phyloP scores from a whole-genome alignment of 2,888 invertebrate species.

The Gymnosoma rotundatum region DNA sequence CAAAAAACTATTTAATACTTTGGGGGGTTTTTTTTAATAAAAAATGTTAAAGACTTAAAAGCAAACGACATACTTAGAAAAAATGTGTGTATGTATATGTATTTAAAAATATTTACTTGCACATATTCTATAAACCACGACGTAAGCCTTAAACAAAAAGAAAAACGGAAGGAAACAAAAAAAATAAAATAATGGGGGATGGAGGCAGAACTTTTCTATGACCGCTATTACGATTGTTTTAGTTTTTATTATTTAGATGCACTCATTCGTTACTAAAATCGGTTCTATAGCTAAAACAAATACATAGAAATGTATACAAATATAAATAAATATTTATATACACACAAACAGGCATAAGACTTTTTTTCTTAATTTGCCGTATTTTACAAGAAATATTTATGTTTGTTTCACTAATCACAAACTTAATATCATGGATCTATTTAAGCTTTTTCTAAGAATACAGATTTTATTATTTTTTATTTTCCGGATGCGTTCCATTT shows the following conservation, averaged over 20 bases:
- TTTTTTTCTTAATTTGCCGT: neutral
- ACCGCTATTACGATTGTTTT: conserved; percentile 47
- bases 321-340: neutral
- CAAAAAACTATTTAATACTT: neutral
- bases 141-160: conserved; percentile 45
- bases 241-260: conserved; percentile 49
- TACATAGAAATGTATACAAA: neutral
- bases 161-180: conserved; percentile 30
- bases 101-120: neutral
- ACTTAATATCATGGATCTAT: conserved; percentile 39
- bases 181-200: conserved; percentile 2
- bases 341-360: neutral
- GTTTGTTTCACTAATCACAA: neutral
- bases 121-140: conserved; percentile 11
- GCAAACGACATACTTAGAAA: neutral
- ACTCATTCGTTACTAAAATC: conserved; percentile 46
- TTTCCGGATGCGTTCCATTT: conserved; percentile 16
- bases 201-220: conserved; percentile 7
- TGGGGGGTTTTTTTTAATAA: neutral
- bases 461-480: conserved; percentile 32
- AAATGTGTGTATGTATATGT: neutral
- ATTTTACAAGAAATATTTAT: neutral
- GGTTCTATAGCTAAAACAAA: conserved; percentile 8
- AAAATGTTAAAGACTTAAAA: neutral
- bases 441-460: conserved; percentile 14